Evolutionary conservation across 1,140 invertebrate genomes (phyloP).

Genomic region (Macrotrachela quadricornifera): DNA sequence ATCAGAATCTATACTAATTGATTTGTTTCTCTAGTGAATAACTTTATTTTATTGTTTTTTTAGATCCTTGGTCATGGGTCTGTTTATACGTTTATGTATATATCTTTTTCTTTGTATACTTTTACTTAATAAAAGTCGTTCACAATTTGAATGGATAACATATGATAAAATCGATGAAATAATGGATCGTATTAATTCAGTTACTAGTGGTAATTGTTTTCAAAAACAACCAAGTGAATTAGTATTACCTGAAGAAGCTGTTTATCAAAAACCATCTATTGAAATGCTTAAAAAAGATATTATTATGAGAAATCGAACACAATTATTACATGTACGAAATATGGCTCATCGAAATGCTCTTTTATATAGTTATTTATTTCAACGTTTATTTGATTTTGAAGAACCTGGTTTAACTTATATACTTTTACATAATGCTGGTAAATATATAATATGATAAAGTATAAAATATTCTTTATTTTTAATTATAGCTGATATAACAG

Average conservation of each 20-base stretch:
- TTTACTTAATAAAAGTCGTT: too few species aligned
- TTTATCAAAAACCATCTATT: constrained; percentile 75
- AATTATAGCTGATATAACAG: constrained; percentile 56
- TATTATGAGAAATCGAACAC: constrained; percentile 76
- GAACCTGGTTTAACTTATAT: constrained; percentile 97
- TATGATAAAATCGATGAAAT: constrained; percentile 70
- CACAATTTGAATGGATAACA: constrained; percentile 64
- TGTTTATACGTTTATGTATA: too few species aligned
- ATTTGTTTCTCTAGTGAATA: too few species aligned
- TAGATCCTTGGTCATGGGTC: too few species aligned
- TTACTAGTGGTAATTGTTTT: constrained; percentile 57
- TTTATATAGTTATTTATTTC: constrained; percentile 69
- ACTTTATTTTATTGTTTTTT: too few species aligned
- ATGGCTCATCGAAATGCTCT: constrained; percentile 78
- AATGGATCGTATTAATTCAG: constrained; percentile 50
- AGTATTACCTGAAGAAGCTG: constrained; percentile 53
- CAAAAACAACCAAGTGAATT: constrained; percentile 62
- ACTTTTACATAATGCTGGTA: constrained; percentile 58
- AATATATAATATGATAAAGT: too few species aligned
- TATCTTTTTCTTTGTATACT: too few species aligned
- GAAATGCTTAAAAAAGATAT: constrained; percentile 84
- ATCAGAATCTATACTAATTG: too few species aligned
- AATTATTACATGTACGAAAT: constrained; percentile 74
- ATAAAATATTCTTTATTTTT: too few species aligned
- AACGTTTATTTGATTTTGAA: constrained; percentile 38